Evolutionary conservation across 2,888 invertebrate species (phyloP).

Genomic region (Aporophyla lueneburgensis): DNA sequence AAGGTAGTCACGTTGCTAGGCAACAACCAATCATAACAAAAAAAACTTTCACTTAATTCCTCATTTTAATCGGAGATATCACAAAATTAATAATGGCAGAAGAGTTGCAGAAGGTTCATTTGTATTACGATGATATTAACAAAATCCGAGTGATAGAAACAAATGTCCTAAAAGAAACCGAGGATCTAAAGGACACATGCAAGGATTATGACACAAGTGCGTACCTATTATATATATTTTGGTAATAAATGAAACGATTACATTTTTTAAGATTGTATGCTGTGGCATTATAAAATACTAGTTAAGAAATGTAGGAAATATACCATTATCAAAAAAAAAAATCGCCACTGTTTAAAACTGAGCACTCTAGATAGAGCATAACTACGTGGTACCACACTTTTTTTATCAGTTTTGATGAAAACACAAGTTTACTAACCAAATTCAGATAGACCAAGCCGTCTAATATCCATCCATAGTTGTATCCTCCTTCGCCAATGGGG

Average conservation of each 20-base stretch:
- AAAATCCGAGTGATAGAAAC: constrained; percentile 92
- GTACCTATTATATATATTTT: constrained; percentile 69
- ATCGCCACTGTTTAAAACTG: neutral
- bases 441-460: neutral
- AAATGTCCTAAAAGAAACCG: constrained; percentile 94
- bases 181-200: constrained; percentile 96
- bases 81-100: constrained; percentile 91
- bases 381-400: neutral
- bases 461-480: neutral
- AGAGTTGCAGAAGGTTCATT: constrained; percentile 93
- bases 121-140: constrained; percentile 97
- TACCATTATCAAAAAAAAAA: neutral
- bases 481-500: neutral
- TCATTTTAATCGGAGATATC: constrained; percentile 2
- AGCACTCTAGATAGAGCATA: neutral
- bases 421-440: neutral
- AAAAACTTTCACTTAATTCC: constrained; percentile 18
- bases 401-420: neutral
- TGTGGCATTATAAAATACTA: neutral
- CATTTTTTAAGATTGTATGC: neutral
- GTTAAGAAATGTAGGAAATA: too few relatives aligned
- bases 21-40: neutral
- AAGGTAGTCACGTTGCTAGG: too few relatives aligned
- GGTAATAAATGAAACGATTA: neutral
- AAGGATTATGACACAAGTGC: constrained; percentile 96